phyloP scores from a whole-genome alignment of 2,797 vertebrate species.

The Anguilla pacifica region DNA sequence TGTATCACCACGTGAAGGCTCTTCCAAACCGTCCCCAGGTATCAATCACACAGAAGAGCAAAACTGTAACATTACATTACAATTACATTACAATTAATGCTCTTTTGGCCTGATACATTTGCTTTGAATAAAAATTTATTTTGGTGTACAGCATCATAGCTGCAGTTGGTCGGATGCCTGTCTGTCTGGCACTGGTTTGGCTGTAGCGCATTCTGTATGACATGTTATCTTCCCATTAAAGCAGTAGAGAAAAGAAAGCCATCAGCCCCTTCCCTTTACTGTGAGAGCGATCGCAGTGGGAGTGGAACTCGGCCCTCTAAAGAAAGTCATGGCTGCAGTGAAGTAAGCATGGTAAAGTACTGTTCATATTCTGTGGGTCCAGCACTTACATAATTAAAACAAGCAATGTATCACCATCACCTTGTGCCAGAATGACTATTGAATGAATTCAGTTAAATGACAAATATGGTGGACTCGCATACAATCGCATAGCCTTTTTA shows the following conservation, averaged over 20 bases:
- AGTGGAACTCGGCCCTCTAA: conserved; percentile 12
- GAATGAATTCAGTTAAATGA: neutral
- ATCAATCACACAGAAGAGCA: neutral
- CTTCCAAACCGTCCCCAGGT: neutral
- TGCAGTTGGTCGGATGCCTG: neutral
- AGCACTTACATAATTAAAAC: neutral
- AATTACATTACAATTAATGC: neutral
- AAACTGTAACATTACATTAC: neutral
- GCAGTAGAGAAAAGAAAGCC: neutral
- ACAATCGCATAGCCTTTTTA: neutral
- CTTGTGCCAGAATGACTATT: neutral
- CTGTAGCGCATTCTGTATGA: neutral
- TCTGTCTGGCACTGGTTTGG: neutral
- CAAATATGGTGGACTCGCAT: neutral
- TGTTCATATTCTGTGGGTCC: neutral
- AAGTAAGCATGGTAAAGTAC: neutral
- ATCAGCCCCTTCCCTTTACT: conserved; percentile 5
- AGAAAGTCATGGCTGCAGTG: conserved; percentile 3
- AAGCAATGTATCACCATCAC: neutral
- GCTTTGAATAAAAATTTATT: conserved; percentile 12
- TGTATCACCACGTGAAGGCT: neutral
- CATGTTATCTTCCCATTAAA: neutral
- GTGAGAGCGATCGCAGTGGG: neutral
- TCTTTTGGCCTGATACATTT: neutral
- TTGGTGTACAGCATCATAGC: neutral